Evolutionary conservation across 2,888 invertebrate genomes (phyloP), one percentile per base, ranked within the genome.

Genomic region (Hemaris fuciformis): DNA sequence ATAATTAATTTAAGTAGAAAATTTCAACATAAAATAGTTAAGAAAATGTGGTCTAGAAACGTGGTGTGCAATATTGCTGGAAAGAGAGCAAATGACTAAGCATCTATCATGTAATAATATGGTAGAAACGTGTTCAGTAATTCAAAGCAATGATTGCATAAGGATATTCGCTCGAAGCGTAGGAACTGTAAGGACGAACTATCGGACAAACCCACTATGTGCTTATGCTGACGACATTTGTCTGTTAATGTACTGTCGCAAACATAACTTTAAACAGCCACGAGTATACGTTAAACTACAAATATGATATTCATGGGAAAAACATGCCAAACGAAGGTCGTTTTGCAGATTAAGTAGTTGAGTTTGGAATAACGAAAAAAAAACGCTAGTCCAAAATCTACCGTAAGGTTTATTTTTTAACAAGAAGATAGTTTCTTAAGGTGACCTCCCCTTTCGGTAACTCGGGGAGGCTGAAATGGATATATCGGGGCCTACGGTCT

Each of bases 141-240:
- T 46, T 53, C 22, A 57, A 60, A 62, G 57, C 57, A 60, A 34
- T 48, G 61, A 64, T 73, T 74, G 59, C 71, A 60, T 62, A 72
- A 65, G 64, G 62, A 48, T 34, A 59, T 59, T 61, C 57, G 56
- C 62, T 48, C 38, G 56, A 58, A 34, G 23, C n/a, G 45, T 34
- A 45, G 59, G 60, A 60, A 23, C n/a, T 48, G 59, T 62, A 58
- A 65, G 66, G 72, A 63, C 68, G 63, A 64, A 62, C 46, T 38
- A n/a, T 63, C 43, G 46, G 45, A 57, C 56, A 22, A 57, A 57
- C 57, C 57, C 57, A 57, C 57, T 38, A 53, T 48, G 27, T 27
- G 27, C 38, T 15, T 22, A 31, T 57, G 38, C 13, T 60, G 60
- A 53, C 60, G 25, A 53, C 41, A 60, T 23, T 10, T 18, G n/a